Evolutionary conservation across 2,797 vertebrate species (phyloP).

Genomic region (Lemur catta): DNA sequence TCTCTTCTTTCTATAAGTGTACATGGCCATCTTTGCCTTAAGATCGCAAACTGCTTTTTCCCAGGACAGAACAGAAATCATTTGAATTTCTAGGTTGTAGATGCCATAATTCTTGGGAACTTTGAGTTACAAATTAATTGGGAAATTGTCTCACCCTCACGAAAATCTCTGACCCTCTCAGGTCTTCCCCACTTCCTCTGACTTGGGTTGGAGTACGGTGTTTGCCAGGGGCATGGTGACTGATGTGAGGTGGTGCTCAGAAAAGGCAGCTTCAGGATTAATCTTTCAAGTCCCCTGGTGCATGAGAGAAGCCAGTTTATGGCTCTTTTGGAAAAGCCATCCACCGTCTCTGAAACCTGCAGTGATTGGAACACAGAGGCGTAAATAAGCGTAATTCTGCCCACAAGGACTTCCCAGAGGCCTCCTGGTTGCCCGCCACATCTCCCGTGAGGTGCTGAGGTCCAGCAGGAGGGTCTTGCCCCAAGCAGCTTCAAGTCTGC

Average conservation of each 20-base stretch:
- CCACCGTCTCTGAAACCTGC: background rate
- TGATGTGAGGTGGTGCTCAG: background rate
- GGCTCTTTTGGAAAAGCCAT: background rate
- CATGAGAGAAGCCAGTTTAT: background rate
- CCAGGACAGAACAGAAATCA: background rate
- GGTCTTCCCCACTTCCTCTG: background rate
- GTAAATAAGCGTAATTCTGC: background rate
- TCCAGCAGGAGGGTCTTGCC: background rate
- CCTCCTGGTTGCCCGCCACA: background rate
- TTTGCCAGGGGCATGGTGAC: background rate
- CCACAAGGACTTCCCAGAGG: background rate
- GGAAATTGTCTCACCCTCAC: background rate
- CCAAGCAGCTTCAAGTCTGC: background rate
- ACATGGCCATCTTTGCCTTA: background rate
- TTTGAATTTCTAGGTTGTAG: slow-evolving; percentile 17
- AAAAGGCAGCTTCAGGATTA: background rate
- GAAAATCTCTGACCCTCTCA: background rate
- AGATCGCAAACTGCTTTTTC: background rate
- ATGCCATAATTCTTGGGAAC: background rate
- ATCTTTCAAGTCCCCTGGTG: background rate
- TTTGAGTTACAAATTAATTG: background rate
- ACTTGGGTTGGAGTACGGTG: background rate
- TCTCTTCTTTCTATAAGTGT: background rate
- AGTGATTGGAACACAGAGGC: background rate
- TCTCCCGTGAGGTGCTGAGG: background rate